These are phyloP conservation scores for Tenthredo mesomela DNA, from an alignment of 2,888 invertebrate species.

Conservation along the genomic window DNA sequence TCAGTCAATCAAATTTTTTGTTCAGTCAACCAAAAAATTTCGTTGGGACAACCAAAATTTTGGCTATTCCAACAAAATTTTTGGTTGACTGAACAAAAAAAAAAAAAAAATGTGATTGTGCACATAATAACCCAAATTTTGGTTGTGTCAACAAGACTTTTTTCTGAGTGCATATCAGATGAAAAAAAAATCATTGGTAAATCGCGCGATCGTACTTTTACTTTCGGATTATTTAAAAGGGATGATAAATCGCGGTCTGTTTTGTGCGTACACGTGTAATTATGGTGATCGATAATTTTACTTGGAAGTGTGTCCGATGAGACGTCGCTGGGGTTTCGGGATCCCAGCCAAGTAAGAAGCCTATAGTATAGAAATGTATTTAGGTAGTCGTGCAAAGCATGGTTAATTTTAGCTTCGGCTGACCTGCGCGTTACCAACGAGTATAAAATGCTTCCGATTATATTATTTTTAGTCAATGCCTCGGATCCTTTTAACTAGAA, in stretches of 20 bases:
- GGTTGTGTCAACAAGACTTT: too few relatives aligned
- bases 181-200: too few relatives aligned
- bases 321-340: constrained; percentile 56
- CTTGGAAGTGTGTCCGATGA: constrained; percentile 34
- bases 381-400: constrained; percentile 71
- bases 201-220: background rate
- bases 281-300: constrained; percentile 50
- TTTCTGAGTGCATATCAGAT: too few relatives aligned
- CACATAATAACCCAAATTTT: too few relatives aligned
- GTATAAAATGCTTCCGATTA: constrained; percentile 73
- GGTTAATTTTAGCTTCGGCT: constrained; percentile 72
- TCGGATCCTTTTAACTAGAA: constrained; percentile 25
- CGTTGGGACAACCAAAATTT: too few relatives aligned
- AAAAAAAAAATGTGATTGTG: too few relatives aligned
- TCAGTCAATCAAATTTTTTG: too few relatives aligned
- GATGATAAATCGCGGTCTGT: background rate
- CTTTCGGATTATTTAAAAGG: background rate
- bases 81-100: too few relatives aligned
- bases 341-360: constrained; percentile 69
- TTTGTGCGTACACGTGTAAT: constrained; percentile 26
- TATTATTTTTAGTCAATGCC: constrained; percentile 71
- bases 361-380: constrained; percentile 71
- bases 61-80: too few relatives aligned
- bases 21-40: too few relatives aligned
- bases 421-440: constrained; percentile 69